These are phyloP conservation scores for Dryomyza anilis DNA, from an alignment of 2,888 invertebrate genomes.

Conservation along the genomic window DNA sequence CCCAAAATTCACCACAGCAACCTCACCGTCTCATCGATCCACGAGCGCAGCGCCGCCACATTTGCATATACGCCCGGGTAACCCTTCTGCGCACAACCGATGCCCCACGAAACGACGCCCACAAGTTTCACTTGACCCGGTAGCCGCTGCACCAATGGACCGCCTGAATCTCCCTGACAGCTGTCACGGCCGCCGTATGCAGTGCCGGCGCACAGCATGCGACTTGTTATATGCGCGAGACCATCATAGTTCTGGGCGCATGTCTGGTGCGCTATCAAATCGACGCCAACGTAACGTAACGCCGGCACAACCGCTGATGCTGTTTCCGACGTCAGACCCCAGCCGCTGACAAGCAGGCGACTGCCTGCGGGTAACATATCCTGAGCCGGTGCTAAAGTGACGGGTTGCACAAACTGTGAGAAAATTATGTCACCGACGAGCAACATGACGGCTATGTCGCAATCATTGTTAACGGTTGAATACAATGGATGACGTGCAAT, in stretches of 20 bases:
- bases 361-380: slow-evolving; percentile 31
- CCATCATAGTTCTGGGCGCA: slow-evolving; percentile 44
- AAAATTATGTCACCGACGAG: slow-evolving; percentile 44
- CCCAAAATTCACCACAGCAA: no score
- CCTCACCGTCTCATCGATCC: slow-evolving; percentile 31
- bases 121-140: slow-evolving; percentile 39
- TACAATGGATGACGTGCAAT: slow-evolving; percentile 47
- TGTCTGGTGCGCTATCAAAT: slow-evolving; percentile 36
- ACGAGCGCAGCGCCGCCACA: slow-evolving; percentile 43
- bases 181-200: slow-evolving; percentile 46
- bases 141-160: slow-evolving; percentile 46
- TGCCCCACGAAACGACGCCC: slow-evolving; percentile 53
- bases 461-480: slow-evolving; percentile 42
- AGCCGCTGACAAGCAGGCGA: slow-evolving; percentile 47
- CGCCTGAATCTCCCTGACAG: slow-evolving; percentile 55
- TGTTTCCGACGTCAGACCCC: slow-evolving; percentile 47
- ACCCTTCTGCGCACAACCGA: slow-evolving; percentile 49
- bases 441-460: slow-evolving; percentile 49
- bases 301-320: slow-evolving; percentile 39
- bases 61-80: slow-evolving; percentile 52
- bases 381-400: slow-evolving; percentile 39
- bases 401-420: slow-evolving; percentile 40
- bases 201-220: slow-evolving; percentile 52
- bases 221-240: slow-evolving; percentile 44
- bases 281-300: slow-evolving; percentile 45